A percentile compares a stretch with the other conserved stretches of the same genome.
Evolutionary conservation across 2,888 invertebrate genomes (phyloP).

Genomic region (Limulus polyphemus): DNA sequence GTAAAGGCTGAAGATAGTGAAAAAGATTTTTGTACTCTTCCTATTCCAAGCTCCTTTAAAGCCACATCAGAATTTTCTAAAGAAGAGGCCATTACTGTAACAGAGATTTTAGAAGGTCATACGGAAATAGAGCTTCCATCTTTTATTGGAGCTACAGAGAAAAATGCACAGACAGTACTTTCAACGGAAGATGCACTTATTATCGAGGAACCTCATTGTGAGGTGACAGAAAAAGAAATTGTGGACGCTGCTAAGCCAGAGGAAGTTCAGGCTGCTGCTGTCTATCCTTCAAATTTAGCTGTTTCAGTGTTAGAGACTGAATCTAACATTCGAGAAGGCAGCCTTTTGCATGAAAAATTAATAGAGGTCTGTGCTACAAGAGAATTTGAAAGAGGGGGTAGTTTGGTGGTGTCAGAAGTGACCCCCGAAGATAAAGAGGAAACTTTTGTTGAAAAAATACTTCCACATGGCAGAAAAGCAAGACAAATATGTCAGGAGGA

Average conservation of each 20-base stretch:
- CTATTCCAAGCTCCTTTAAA: neutral
- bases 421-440: neutral
- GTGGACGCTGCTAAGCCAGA: slow-evolving; percentile 2
- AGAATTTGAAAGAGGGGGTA: neutral
- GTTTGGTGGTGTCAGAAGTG: neutral
- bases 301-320: slow-evolving; percentile 20
- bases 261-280: slow-evolving; percentile 5
- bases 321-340: slow-evolving; percentile 3
- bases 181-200: slow-evolving; percentile 15
- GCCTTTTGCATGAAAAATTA: no score
- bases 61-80: slow-evolving; percentile 8
- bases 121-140: slow-evolving; percentile 8
- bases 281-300: slow-evolving; percentile 12
- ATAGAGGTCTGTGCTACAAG: neutral
- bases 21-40: slow-evolving; percentile 6
- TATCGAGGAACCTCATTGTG: slow-evolving; percentile 11
- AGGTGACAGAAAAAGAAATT: slow-evolving; percentile 6
- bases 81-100: slow-evolving; percentile 14
- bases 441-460: neutral
- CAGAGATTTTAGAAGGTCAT: slow-evolving; percentile 10
- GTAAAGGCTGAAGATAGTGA: slow-evolving; percentile 17
- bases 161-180: slow-evolving; percentile 5
- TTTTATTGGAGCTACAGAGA: slow-evolving; percentile 3
- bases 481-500: no score
- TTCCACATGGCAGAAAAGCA: neutral